Base-by-base conservation (phyloP, 2,888 invertebrate genomes). In the Volucella inanis region DNA sequence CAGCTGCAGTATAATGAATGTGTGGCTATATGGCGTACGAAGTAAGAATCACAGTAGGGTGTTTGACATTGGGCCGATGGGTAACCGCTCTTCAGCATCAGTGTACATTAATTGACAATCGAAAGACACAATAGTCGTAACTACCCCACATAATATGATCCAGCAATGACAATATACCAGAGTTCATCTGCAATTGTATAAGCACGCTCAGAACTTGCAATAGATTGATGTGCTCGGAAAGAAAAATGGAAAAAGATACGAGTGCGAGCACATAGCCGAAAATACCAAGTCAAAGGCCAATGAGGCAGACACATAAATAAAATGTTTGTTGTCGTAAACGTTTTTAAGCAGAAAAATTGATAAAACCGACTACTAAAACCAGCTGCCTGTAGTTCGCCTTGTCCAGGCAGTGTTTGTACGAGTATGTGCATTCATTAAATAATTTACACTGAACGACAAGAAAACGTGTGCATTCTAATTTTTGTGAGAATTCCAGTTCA, bases 341-440 rank as follows among this genome's bases (percentile, higher is more conserved):
- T 65, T 59, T 65, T 79, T 79, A 72, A 67, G 15, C n/a, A 61
- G 72, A 79, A 72, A 72, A 61, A 79, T 59, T 54, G 15, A 74
- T 74, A 67, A 67, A 79, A 74, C 41, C 54, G 52, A 61, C 6
- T 67, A 31, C 11, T 3, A 31, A 8, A 45, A 61, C 45, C 78
- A 79, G 71, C 65, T 79, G 78, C 71, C 39, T 52, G 22, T 31
- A 43, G 64, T 18, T 18, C 38, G 4, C 11, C 3, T 61, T 14
- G 57, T 70, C 45, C 55, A 12, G n/a, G 22, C 10, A 49, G 15
- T 14, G 43, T 52, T 64, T 50, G 64, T 38, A n/a, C n/a, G n/a
- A n/a, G n/a, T n/a, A 45, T 31, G 31, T 54, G 18, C 47, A 70
- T 59, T 59, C 49, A 41, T 11, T 18, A 22, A 57, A 39, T 11